A percentile compares a stretch with the other conserved stretches of the same genome.
Evolutionary conservation across 2,797 vertebrate species (phyloP).

Genomic region (Rhincodon typus): DNA sequence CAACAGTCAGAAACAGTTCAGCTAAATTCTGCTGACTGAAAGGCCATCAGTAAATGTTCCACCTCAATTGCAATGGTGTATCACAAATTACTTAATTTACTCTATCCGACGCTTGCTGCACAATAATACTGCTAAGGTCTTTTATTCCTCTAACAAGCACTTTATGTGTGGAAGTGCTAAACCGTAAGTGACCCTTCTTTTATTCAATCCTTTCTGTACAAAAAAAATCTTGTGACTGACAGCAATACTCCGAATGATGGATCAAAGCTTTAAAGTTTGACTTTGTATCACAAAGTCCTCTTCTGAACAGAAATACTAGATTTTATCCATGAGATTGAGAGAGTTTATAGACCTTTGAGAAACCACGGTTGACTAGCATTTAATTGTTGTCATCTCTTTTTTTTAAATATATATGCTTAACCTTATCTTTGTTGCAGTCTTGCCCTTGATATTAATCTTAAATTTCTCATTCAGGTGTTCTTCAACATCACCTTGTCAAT

Average conservation of each 20-base stretch:
- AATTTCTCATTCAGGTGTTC: background rate
- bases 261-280: slow-evolving; percentile 11
- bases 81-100: background rate
- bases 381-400: background rate
- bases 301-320: background rate
- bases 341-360: slow-evolving; percentile 1
- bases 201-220: background rate
- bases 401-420: background rate
- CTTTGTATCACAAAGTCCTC: background rate
- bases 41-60: background rate
- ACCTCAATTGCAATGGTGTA: background rate
- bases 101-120: background rate
- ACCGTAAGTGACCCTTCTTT: background rate
- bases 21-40: background rate
- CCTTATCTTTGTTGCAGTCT: background rate
- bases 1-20: background rate
- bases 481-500: background rate
- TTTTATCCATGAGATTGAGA: background rate
- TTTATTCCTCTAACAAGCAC: background rate
- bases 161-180: no score
- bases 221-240: background rate
- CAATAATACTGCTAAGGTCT: background rate
- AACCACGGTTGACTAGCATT: background rate
- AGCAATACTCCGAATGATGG: background rate
- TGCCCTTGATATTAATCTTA: background rate